phyloP scores from a whole-genome alignment of 2,888 invertebrate species.

The Machimus rusticus region DNA sequence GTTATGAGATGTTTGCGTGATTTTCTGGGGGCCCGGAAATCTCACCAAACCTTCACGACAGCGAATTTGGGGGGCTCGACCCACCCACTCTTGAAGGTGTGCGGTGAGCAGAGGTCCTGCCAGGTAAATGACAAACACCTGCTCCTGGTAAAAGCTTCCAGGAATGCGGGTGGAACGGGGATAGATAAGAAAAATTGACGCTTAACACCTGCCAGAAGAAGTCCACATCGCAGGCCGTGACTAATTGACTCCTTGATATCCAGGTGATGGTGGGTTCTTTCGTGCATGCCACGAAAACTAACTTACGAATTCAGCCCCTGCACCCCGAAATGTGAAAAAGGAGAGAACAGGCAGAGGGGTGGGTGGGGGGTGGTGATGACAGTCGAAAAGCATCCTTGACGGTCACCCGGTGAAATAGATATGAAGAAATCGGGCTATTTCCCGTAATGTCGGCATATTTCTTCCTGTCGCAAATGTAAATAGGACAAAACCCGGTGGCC shows the following conservation, averaged over 20 bases:
- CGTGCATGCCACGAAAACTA: neutral
- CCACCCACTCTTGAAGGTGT: neutral
- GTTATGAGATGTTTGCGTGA: conserved; percentile 21
- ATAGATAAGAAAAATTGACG: conserved; percentile 4
- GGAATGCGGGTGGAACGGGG: neutral
- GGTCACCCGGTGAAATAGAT: neutral
- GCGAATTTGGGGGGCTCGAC: neutral
- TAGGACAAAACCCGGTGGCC: neutral
- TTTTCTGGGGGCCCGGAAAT: neutral
- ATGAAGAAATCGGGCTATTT: conserved; percentile 11
- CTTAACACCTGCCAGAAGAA: conserved; percentile 23
- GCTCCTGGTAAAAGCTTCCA: neutral
- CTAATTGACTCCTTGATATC: conserved; percentile 29
- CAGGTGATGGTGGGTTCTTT: neutral
- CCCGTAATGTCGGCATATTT: conserved; percentile 3
- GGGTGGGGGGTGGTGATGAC: neutral
- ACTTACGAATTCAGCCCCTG: neutral
- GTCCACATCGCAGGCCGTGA: neutral
- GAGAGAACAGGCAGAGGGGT: neutral
- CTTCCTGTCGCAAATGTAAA: conserved; percentile 24
- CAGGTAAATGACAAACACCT: neutral
- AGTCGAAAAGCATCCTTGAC: neutral
- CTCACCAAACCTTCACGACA: neutral
- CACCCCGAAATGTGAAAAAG: neutral
- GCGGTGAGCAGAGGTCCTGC: neutral